Conservation (phyloP, 2,888 invertebrate species). For the Cheilosia scutellata region DNA sequence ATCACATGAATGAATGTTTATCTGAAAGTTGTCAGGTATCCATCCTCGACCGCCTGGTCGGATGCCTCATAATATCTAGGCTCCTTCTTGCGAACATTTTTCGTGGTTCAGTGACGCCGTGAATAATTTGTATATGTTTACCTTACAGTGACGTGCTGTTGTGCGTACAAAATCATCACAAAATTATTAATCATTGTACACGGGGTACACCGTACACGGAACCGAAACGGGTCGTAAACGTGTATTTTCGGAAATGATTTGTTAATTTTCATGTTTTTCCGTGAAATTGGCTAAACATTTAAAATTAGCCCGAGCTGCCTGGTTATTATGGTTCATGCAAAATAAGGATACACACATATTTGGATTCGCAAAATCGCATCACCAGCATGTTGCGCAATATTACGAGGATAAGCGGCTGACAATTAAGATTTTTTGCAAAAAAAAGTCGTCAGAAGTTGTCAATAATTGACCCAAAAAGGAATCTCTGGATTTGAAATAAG, state of each 20-base stretch:
- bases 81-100: not conserved
- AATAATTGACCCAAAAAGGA: no score
- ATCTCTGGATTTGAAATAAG: no score
- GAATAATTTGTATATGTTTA: constrained; percentile 12
- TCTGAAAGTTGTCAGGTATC: constrained; percentile 4
- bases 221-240: constrained; percentile 20
- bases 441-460: no score
- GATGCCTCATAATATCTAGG: no score
- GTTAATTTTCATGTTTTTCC: constrained; percentile 13
- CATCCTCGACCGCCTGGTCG: not conserved
- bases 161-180: constrained; percentile 10
- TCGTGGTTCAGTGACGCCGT: not conserved
- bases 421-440: no score
- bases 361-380: no score
- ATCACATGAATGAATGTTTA: constrained; percentile 31
- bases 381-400: no score
- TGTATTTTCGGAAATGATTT: constrained; percentile 53
- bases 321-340: not conserved
- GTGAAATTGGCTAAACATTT: constrained; percentile 3
- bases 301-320: constrained; percentile 11
- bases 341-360: not conserved
- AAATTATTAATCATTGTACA: not conserved
- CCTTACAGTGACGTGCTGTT: not conserved
- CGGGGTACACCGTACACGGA: not conserved
- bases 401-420: no score